Conservation (phyloP, 2,113 vertebrate species). For the Grantiella picta region DNA sequence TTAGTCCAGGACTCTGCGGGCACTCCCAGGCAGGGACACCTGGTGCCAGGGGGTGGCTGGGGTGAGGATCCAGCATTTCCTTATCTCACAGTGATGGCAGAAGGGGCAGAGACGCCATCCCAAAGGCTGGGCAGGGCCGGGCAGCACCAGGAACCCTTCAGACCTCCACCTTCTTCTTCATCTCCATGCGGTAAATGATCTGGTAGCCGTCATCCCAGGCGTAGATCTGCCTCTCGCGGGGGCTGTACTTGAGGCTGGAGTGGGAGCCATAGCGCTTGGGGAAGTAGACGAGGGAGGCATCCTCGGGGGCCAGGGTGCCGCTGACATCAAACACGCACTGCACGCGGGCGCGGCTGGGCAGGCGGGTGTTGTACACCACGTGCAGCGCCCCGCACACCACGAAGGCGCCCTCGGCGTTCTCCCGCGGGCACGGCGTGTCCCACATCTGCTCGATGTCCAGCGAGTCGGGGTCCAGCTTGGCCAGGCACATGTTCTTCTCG, state of each 20-base stretch:
- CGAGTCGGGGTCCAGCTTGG: slow-evolving; percentile 87
- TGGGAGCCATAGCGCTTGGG: slow-evolving; percentile 90
- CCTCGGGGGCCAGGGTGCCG: slow-evolving; percentile 79
- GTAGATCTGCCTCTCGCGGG: slow-evolving; percentile 87
- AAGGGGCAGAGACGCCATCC: neutral
- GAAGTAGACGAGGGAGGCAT: slow-evolving; percentile 90
- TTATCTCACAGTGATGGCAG: slow-evolving; percentile 13
- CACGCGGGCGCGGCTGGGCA: slow-evolving; percentile 87
- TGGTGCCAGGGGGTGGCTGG: rapidly evolving
- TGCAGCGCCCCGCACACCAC: slow-evolving; percentile 90
- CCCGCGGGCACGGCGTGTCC: slow-evolving; percentile 91
- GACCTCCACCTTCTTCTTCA: slow-evolving; percentile 83
- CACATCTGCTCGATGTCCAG: slow-evolving; percentile 95
- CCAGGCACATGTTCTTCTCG: slow-evolving; percentile 86
- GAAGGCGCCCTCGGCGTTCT: slow-evolving; percentile 90
- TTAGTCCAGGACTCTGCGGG: neutral
- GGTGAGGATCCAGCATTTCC: neutral
- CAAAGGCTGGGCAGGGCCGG: neutral
- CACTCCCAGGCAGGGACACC: neutral
- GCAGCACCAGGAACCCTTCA: neutral
- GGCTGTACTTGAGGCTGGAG: slow-evolving; percentile 92
- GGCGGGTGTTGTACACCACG: slow-evolving; percentile 94
- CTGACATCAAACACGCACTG: slow-evolving; percentile 95
- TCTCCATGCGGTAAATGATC: slow-evolving; percentile 90
- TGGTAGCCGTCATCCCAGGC: slow-evolving; percentile 98